Conservation (phyloP, 2,113 vertebrate species). For the Lepisosteus osseus region DNA sequence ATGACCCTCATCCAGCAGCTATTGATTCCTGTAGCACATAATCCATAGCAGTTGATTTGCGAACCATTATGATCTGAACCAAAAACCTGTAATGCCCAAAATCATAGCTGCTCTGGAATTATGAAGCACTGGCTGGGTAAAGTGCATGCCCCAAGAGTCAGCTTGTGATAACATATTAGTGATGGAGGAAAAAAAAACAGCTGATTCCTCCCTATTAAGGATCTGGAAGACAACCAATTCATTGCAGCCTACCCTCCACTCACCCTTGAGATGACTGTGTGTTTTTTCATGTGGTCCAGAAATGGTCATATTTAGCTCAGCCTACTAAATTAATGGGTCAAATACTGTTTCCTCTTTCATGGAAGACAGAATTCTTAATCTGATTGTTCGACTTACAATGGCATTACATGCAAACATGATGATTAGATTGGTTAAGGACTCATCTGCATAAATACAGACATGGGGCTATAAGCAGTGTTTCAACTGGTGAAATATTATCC, state of each 20-base stretch:
- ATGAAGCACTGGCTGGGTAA: slow-evolving; percentile 54
- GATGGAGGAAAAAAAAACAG: not conserved
- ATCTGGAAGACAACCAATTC: not conserved
- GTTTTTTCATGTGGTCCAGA: too few species aligned
- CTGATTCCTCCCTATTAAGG: not conserved
- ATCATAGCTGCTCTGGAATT: slow-evolving; percentile 63
- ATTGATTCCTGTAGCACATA: slow-evolving; percentile 72
- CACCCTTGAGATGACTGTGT: not conserved
- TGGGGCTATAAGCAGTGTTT: not conserved
- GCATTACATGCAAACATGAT: too few species aligned
- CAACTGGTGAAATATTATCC: too few species aligned
- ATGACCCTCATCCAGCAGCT: slow-evolving; percentile 72
- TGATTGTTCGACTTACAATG: too few species aligned
- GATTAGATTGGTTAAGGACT: not conserved
- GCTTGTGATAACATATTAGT: not conserved
- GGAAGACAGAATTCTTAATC: too few species aligned
- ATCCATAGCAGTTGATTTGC: slow-evolving; percentile 87
- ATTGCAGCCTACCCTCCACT: not conserved
- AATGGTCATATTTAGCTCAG: too few species aligned
- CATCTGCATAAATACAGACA: not conserved
- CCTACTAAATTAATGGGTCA: too few species aligned
- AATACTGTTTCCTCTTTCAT: too few species aligned
- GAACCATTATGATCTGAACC: slow-evolving; percentile 79
- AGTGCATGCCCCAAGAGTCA: slow-evolving; percentile 50
- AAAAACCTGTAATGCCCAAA: slow-evolving; percentile 77